These are phyloP conservation scores for Hippolais icterina DNA, from an alignment of 2,113 vertebrate genomes.

Conservation along the genomic window DNA sequence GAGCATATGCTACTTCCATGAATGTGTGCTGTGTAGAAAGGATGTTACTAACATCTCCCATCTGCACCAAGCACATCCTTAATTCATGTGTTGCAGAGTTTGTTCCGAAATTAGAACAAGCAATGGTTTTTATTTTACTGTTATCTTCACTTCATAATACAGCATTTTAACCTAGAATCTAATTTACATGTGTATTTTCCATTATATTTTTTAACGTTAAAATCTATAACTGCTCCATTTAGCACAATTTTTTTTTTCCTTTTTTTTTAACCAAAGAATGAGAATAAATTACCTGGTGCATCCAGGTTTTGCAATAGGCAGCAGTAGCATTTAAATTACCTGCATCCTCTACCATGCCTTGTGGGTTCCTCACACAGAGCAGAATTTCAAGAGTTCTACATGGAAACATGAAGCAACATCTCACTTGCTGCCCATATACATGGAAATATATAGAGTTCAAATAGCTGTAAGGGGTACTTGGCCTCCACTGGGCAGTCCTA, in stretches of 20 bases:
- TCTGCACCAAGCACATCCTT: conserved; percentile 59
- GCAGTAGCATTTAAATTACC: not conserved
- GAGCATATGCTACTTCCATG: conserved; percentile 52
- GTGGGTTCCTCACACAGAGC: not conserved
- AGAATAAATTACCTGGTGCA: not conserved
- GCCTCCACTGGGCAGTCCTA: not conserved
- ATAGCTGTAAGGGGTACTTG: not conserved
- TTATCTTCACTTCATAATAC: not conserved
- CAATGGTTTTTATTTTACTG: conserved; percentile 9
- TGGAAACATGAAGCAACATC: not conserved
- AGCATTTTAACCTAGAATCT: not conserved
- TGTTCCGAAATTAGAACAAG: conserved; percentile 43
- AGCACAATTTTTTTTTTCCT: not conserved
- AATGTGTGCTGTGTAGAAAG: conserved; percentile 9
- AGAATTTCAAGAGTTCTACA: not conserved
- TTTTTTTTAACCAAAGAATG: not conserved
- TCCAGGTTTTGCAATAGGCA: not conserved
- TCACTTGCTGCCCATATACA: not conserved
- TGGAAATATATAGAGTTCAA: not conserved
- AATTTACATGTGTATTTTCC: not conserved
- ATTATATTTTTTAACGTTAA: not conserved
- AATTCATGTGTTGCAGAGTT: conserved; percentile 54
- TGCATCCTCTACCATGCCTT: not conserved
- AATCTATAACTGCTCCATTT: not conserved
- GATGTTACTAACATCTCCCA: conserved; percentile 65